These are phyloP conservation scores for Melanotaenia maccullochi DNA, from an alignment of 2,797 vertebrate genomes.

Conservation along the genomic window DNA sequence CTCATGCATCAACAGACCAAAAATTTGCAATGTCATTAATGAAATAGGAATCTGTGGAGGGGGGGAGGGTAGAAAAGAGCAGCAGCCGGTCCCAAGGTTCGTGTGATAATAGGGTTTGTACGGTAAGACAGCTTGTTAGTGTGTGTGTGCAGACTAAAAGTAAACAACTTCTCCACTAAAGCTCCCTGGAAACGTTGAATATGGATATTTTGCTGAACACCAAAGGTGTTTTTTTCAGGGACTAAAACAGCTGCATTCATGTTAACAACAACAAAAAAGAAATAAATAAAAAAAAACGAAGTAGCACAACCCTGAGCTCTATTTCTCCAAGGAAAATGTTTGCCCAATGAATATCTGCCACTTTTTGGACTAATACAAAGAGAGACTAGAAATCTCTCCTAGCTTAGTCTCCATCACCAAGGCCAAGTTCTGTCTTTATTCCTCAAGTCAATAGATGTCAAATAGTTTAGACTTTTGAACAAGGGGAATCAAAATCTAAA, in stretches of 20 bases:
- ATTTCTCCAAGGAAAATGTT: slow-evolving; percentile 43
- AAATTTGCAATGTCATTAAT: slow-evolving; percentile 64
- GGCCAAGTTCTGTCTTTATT: slow-evolving; percentile 2
- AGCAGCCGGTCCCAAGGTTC: slow-evolving; percentile 51
- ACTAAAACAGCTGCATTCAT: slow-evolving; percentile 61
- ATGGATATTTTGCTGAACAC: slow-evolving; percentile 69
- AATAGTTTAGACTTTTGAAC: slow-evolving; percentile 11
- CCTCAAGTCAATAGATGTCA: slow-evolving; percentile 22
- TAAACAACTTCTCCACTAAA: slow-evolving; percentile 64
- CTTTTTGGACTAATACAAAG: slow-evolving; percentile 19
- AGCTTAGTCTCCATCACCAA: slow-evolving; percentile 14
- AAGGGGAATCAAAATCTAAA: slow-evolving; percentile 22
- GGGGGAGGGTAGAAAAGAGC: neutral
- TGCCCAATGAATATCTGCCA: slow-evolving; percentile 34
- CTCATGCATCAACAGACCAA: slow-evolving; percentile 43
- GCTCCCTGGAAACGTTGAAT: slow-evolving; percentile 58
- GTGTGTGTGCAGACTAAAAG: slow-evolving; percentile 56
- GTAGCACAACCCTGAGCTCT: slow-evolving; percentile 27
- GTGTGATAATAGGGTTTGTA: slow-evolving; percentile 68
- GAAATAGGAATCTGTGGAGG: slow-evolving; percentile 54
- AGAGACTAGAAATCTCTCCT: slow-evolving; percentile 14
- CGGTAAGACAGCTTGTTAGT: slow-evolving; percentile 72
- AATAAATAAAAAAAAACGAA: slow-evolving; percentile 45
- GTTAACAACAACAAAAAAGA: slow-evolving; percentile 32
- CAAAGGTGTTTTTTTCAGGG: slow-evolving; percentile 53